Evolutionary conservation across 2,888 invertebrate species (phyloP).

Genomic region (Oithona nana): DNA sequence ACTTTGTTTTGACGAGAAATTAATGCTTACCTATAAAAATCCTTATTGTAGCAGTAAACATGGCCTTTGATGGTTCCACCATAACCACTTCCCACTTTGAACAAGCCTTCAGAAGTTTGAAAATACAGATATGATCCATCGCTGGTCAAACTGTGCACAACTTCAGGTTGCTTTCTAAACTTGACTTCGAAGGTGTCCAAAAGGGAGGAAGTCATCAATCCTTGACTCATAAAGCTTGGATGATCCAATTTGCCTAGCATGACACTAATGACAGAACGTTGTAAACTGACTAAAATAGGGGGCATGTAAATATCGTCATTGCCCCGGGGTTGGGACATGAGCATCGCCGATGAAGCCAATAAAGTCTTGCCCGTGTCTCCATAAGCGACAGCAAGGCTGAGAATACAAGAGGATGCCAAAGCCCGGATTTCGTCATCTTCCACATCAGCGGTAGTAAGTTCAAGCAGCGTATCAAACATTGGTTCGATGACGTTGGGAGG

Average conservation of each 20-base stretch:
- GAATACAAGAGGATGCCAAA: conserved; percentile 71
- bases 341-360: conserved; percentile 61
- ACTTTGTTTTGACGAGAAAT: too few species aligned
- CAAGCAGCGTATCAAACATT: conserved; percentile 61
- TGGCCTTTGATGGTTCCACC: conserved; percentile 81
- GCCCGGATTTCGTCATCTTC: conserved; percentile 28
- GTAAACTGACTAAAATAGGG: conserved; percentile 9
- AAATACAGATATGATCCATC: conserved; percentile 81
- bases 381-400: conserved; percentile 74
- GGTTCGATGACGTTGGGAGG: conserved; percentile 55
- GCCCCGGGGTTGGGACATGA: conserved; percentile 54
- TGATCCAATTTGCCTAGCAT: conserved; percentile 58
- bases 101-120: conserved; percentile 52
- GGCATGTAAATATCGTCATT: background rate
- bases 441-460: conserved; percentile 47
- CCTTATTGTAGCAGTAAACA: conserved; percentile 59
- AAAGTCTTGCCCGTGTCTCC: conserved; percentile 81
- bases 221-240: conserved; percentile 73
- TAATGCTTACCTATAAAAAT: conserved; percentile 42
- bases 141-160: conserved; percentile 47
- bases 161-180: conserved; percentile 26
- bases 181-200: conserved; percentile 39
- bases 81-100: conserved; percentile 88
- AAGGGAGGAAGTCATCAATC: conserved; percentile 56
- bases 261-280: conserved; percentile 5